These are phyloP conservation scores for Pithys albifrons DNA, from an alignment of 2,113 vertebrate species.

Conservation along the genomic window DNA sequence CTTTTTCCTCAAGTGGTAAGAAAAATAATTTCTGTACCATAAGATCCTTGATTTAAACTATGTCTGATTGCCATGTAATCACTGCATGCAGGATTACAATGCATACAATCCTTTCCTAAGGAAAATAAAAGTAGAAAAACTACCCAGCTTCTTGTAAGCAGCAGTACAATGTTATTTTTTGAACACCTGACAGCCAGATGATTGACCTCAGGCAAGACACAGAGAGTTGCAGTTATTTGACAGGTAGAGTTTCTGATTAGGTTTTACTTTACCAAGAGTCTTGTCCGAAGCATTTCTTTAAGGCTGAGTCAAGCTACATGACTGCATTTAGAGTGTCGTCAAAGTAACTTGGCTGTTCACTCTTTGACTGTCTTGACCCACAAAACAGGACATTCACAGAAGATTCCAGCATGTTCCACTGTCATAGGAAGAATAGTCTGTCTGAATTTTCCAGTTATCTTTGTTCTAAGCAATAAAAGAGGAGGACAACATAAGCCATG, in stretches of 20 bases:
- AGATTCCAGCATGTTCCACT: not conserved
- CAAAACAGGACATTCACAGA: not conserved
- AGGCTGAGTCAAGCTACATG: not conserved
- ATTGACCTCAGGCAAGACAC: not conserved
- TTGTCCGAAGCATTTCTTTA: not conserved
- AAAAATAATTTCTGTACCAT: not conserved
- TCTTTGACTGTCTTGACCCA: rapidly evolving
- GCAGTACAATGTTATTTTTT: not conserved
- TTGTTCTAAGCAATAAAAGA: not conserved
- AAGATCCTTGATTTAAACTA: not conserved
- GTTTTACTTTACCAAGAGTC: not conserved
- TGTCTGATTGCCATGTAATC: not conserved
- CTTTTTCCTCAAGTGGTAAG: not conserved
- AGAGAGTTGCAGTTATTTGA: not conserved
- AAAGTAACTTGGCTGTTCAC: not conserved
- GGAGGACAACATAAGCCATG: not conserved
- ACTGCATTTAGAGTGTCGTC: not conserved
- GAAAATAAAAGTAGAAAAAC: not conserved
- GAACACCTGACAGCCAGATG: not conserved
- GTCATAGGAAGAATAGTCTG: rapidly evolving
- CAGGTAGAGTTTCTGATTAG: not conserved
- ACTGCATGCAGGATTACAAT: not conserved
- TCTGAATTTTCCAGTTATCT: not conserved
- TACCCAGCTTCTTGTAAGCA: not conserved
- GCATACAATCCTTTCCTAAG: not conserved